Conservation (phyloP, 2,888 invertebrate species). For the Xestia sexstrigata region DNA sequence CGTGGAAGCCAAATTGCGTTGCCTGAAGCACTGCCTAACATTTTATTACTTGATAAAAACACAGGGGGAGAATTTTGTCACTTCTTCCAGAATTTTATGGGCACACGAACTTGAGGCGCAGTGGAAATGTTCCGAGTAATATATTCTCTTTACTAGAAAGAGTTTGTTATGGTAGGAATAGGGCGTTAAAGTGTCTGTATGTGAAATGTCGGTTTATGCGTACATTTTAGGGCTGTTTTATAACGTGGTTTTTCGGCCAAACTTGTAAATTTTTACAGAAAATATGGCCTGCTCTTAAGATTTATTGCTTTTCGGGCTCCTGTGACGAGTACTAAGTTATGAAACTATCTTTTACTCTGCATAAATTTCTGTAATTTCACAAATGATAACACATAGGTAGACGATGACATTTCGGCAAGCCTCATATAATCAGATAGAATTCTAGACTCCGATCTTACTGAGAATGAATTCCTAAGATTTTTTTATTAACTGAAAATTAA, state of each 20-base stretch:
- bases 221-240: conserved; percentile 7
- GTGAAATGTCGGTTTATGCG: conserved; percentile 33
- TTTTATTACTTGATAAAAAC: conserved; percentile 84
- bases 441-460: too few species aligned
- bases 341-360: too few species aligned
- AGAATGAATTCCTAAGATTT: too few species aligned
- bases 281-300: too few species aligned
- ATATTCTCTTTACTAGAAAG: conserved; percentile 47
- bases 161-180: conserved; percentile 37
- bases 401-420: too few species aligned
- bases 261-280: too few species aligned
- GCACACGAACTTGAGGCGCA: conserved; percentile 67
- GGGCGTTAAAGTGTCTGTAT: conserved; percentile 46
- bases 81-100: conserved; percentile 74
- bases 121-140: conserved; percentile 64
- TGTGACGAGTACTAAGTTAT: too few species aligned
- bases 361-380: too few species aligned
- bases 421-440: too few species aligned
- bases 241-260: not conserved
- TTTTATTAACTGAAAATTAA: too few species aligned
- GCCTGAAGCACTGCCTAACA: conserved; percentile 73
- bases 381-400: too few species aligned
- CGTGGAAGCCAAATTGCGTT: conserved; percentile 78
- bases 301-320: too few species aligned
- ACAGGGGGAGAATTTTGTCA: conserved; percentile 73